A percentile compares a stretch with the other conserved stretches of the same genome.
Conservation (phyloP, 2,797 vertebrate species). For the Prunella strophiata region DNA sequence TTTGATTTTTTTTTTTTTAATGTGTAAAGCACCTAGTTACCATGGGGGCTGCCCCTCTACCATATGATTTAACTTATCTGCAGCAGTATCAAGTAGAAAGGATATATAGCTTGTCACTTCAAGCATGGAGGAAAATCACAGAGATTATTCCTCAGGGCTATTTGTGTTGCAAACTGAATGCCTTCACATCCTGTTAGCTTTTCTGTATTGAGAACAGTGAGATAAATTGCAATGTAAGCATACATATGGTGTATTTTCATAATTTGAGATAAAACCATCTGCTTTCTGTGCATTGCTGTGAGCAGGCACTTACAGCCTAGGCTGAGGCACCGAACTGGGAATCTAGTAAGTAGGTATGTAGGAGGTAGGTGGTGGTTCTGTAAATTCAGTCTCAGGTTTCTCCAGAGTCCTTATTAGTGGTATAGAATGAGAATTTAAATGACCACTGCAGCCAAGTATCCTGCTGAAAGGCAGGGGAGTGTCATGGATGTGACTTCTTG, state of each 20-base stretch:
- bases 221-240: not conserved
- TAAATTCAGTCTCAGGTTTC: not conserved
- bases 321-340: not conserved
- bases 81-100: not conserved
- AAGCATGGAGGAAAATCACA: not conserved
- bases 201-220: not conserved
- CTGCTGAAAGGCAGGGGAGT: not conserved
- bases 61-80: not conserved
- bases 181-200: conserved; percentile 10
- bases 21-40: not conserved
- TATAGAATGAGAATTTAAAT: not conserved
- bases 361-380: not conserved
- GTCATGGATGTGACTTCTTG: not conserved
- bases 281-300: not conserved
- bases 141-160: not conserved
- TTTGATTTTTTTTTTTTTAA: not conserved
- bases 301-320: not conserved
- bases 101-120: not conserved
- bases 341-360: not conserved
- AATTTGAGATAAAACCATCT: not conserved
- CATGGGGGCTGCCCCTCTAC: not conserved
- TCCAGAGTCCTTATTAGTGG: not conserved
- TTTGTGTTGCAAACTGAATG: not conserved
- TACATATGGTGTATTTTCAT: not conserved
- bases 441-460: not conserved